Evolutionary conservation across 92 coral and sea anemone species (phyloP).

Genomic region (Scolanthus callimorphus): DNA sequence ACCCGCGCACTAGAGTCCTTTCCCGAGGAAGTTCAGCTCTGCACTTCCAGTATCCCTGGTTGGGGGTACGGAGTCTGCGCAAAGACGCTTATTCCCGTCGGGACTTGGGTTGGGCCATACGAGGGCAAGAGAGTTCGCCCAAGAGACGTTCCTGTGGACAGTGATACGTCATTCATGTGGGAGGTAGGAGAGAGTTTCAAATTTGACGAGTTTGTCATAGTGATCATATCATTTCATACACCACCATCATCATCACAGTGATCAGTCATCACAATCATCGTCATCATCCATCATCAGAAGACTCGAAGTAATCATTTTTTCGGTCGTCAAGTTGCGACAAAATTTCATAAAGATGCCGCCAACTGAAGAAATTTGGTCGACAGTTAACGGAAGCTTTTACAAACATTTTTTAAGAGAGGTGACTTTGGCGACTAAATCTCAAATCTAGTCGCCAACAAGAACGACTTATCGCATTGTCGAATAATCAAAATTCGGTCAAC

Average conservation of each 20-base stretch:
- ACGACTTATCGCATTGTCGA: too few species aligned
- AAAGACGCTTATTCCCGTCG: constrained; percentile 76
- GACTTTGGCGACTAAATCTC: too few species aligned
- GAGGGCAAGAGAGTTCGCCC: constrained; percentile 78
- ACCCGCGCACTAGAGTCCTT: constrained; percentile 80
- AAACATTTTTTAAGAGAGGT: too few species aligned
- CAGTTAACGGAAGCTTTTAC: too few species aligned
- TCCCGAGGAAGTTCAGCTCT: constrained; percentile 87
- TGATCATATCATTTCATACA: background rate
- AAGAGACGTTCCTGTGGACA: constrained; percentile 50
- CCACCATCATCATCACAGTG: background rate
- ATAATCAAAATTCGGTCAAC: too few species aligned
- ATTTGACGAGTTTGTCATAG: background rate
- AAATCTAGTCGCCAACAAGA: too few species aligned
- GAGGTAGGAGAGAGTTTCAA: constrained; percentile 58
- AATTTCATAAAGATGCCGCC: background rate
- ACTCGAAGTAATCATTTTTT: background rate
- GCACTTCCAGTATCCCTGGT: constrained; percentile 89
- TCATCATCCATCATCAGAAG: background rate
- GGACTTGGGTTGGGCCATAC: constrained; percentile 98
- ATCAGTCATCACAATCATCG: background rate
- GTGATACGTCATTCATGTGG: constrained; percentile 89
- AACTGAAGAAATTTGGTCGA: too few species aligned
- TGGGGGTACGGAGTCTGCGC: constrained; percentile 84
- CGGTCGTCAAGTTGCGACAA: background rate